These are phyloP conservation scores for Pithys albifrons DNA, from an alignment of 2,113 vertebrate species.

Conservation along the genomic window DNA sequence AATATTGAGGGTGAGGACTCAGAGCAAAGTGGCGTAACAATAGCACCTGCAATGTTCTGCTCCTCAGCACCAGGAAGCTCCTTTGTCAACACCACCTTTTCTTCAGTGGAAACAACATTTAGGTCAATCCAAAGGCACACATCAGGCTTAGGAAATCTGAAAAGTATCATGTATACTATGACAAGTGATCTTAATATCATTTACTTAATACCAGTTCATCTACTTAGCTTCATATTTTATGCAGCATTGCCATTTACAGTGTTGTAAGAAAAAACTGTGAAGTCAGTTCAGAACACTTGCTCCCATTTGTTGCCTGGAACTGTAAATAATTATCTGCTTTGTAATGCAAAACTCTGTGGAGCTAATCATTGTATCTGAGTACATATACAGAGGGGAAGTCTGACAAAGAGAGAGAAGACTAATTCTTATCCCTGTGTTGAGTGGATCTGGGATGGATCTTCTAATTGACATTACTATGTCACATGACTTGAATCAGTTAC, in stretches of 20 bases:
- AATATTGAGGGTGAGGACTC: accelerated
- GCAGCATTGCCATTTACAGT: background rate
- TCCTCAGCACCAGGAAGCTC: background rate
- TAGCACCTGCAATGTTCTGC: background rate
- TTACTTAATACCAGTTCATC: background rate
- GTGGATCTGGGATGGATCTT: background rate
- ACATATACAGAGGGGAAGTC: background rate
- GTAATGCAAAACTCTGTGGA: background rate
- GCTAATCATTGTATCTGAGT: background rate
- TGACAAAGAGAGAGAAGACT: background rate
- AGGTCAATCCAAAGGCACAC: background rate
- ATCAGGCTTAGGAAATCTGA: background rate
- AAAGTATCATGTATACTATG: background rate
- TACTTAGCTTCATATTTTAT: background rate
- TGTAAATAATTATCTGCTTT: background rate
- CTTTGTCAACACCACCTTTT: background rate
- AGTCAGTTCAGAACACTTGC: background rate
- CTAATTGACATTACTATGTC: background rate
- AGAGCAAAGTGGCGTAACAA: background rate
- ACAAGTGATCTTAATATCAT: background rate
- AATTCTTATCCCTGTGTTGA: background rate
- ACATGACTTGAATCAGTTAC: background rate
- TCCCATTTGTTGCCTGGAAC: background rate
- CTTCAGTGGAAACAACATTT: background rate
- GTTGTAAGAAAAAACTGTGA: background rate